phyloP scores from a whole-genome alignment of 2,113 vertebrate genomes.

The Microtus pennsylvanicus region DNA sequence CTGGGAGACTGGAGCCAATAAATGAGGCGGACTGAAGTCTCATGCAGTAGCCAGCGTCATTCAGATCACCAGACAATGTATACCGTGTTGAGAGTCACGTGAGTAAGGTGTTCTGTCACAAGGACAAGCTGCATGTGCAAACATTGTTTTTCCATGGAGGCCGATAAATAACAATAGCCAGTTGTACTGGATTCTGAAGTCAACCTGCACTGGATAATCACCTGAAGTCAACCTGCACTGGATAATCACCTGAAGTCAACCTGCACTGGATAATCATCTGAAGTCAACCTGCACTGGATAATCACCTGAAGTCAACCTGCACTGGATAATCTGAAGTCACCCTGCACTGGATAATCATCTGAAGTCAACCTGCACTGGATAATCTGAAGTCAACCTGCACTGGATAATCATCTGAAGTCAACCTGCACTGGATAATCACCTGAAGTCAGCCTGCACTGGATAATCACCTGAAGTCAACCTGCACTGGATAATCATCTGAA shows the following conservation, averaged over 20 bases:
- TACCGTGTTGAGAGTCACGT: neutral
- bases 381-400: neutral
- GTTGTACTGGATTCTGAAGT: neutral
- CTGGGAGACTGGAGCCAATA: neutral
- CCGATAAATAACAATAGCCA: neutral
- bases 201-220: neutral
- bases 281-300: too few relatives aligned
- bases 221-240: neutral
- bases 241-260: neutral
- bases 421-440: too few relatives aligned
- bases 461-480: neutral
- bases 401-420: neutral
- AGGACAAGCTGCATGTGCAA: neutral
- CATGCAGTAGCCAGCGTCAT: neutral
- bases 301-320: neutral
- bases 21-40: neutral
- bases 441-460: neutral
- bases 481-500: neutral
- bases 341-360: too few relatives aligned
- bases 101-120: neutral
- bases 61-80: neutral
- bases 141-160: neutral
- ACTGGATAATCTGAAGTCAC: too few relatives aligned
- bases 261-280: too few relatives aligned
- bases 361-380: neutral